Evolutionary conservation across 1,140 invertebrate species (phyloP).

Genomic region (Eciton burchellii): DNA sequence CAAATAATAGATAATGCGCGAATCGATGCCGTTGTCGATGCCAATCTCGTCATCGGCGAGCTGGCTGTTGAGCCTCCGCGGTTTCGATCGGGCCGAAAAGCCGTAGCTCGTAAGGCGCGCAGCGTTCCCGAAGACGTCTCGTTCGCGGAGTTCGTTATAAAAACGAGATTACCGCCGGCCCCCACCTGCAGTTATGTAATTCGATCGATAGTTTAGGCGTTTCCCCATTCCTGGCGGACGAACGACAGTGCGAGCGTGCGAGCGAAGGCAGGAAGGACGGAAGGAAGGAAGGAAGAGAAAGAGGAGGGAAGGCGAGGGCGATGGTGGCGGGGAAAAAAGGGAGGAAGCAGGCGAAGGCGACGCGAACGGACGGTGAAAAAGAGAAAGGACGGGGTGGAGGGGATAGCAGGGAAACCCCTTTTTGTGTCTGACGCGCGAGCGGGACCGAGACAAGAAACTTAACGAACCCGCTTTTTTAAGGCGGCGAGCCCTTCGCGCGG

Average conservation of each 20-base stretch:
- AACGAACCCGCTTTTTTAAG: conserved; percentile 49
- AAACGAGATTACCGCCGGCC: conserved; percentile 73
- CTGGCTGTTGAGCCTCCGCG: conserved; percentile 24
- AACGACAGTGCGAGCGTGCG: conserved; percentile 55
- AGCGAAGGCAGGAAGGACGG: conserved; percentile 39
- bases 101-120: conserved; percentile 43
- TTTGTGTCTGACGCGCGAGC: conserved; percentile 48
- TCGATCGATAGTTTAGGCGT: conserved; percentile 75
- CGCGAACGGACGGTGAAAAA: not conserved
- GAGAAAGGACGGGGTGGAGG: conserved; percentile 1
- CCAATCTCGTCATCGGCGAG: not conserved
- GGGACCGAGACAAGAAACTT: conserved; percentile 57
- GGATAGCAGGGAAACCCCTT: conserved; percentile 33
- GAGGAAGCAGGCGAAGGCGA: not conserved
- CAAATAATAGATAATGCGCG: no score
- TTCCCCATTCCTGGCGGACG: conserved; percentile 67
- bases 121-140: conserved; percentile 57
- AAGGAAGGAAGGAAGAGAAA: not conserved
- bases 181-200: conserved; percentile 70
- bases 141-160: conserved; percentile 71
- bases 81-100: conserved; percentile 27
- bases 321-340: conserved; percentile 35
- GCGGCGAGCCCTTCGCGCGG: conserved; percentile 36
- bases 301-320: conserved; percentile 2
- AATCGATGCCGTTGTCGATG: conserved; percentile 17